Base-by-base conservation (phyloP, 2,797 vertebrate species). In the Nothura maculosa region DNA sequence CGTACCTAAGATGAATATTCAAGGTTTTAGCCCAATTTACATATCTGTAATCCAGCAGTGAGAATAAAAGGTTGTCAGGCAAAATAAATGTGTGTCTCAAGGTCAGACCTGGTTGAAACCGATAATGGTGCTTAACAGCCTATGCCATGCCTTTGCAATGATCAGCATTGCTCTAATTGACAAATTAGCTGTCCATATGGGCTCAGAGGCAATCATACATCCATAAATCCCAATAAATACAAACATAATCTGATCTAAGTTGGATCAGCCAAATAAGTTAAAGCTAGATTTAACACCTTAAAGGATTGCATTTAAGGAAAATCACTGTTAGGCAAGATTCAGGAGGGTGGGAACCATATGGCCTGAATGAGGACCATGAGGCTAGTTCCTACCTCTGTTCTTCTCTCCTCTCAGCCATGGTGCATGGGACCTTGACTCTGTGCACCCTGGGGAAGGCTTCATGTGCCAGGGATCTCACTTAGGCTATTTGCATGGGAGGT, bases 221-320 rank as follows among this genome's bases (percentile, higher is more conserved):
- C 93, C 94, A 95, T 94, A 96, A 97, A 97, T 97, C 97, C 96
- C 95, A 96, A 97, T 97, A 97, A 97, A 97, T 97, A 95, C 95
- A 97, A 97, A 96, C 95, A 96, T 97, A 97, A 97, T 97, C 97
- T 97, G 96, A 97, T 97, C 96, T 97, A 96, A 96, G 87, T 96
- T 97, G 97, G 97, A 97, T 97, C 96, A 97, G 93, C 87, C 95
- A 94, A 96, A 96, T 95, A 97, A 97, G 95, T 96, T 96, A 96
- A 96, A 91, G 97, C 93, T 94, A 96, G 93, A 93, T 95, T 97
- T 97, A 96, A 91, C 93, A 96, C 94, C 91, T 97, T 95, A 97
- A 97, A 96, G 87, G 90, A 96, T 93, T 95, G 81, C 85, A 61
- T 83, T 76, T 85, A 93, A 94, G 93, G 89, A 93, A 96, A 97